Percentiles rank a stretch among this genome's conserved stretches.
These are phyloP conservation scores for Mobula birostris DNA, from an alignment of 2,113 vertebrate genomes.

Conservation along the genomic window DNA sequence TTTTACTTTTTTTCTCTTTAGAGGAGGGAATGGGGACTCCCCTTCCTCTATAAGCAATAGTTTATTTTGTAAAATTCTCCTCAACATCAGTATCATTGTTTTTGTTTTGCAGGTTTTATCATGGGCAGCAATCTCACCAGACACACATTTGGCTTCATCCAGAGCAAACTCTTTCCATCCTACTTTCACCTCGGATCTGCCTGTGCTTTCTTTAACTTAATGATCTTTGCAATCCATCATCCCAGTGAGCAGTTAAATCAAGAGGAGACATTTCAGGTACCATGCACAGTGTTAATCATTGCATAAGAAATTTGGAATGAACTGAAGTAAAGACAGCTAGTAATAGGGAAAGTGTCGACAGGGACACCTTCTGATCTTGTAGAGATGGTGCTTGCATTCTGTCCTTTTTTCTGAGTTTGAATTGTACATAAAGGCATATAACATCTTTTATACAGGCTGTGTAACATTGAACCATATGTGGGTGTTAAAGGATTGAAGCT, in stretches of 20 bases:
- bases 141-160: slow-evolving; percentile 66
- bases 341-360: neutral
- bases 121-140: slow-evolving; percentile 67
- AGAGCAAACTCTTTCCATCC: slow-evolving; percentile 66
- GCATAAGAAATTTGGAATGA: neutral
- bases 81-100: neutral
- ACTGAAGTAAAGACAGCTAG: neutral
- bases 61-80: neutral
- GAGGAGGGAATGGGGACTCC: no score
- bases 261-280: slow-evolving; percentile 60
- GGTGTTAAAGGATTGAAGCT: neutral
- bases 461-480: neutral
- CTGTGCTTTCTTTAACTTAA: slow-evolving; percentile 70
- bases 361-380: neutral
- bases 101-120: slow-evolving; percentile 49
- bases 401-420: neutral
- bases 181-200: slow-evolving; percentile 65
- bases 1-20: neutral
- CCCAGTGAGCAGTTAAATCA: slow-evolving; percentile 59
- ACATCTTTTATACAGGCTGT: no score
- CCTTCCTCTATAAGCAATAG: neutral
- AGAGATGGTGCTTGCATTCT: neutral
- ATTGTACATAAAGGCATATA: neutral
- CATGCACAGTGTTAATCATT: neutral
- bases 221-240: slow-evolving; percentile 62